Evolutionary conservation across 2,113 vertebrate genomes (phyloP).

Genomic region (Crotalus horridus): DNA sequence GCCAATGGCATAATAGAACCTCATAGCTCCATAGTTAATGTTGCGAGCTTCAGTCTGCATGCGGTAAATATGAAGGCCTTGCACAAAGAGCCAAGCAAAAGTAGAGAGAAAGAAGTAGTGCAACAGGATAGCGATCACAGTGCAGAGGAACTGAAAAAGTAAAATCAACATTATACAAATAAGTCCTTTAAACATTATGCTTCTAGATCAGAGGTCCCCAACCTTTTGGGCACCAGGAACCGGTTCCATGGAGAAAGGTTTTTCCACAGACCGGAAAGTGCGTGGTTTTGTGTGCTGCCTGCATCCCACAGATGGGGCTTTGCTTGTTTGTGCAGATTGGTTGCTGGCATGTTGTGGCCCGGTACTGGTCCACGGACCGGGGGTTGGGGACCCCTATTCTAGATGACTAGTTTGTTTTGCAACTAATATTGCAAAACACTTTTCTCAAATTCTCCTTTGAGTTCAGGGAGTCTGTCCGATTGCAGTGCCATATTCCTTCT

Average conservation of each 20-base stretch:
- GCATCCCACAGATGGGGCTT: too few relatives aligned
- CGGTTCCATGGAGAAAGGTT: too few relatives aligned
- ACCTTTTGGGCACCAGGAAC: too few relatives aligned
- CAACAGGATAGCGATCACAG: constrained; percentile 91
- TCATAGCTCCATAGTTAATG: constrained; percentile 94
- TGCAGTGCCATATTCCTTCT: neutral
- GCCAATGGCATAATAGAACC: constrained; percentile 96
- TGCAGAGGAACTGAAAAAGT: constrained; percentile 86
- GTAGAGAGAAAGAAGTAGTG: constrained; percentile 97
- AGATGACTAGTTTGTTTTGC: neutral
- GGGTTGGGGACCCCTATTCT: too few relatives aligned
- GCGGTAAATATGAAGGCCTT: constrained; percentile 94
- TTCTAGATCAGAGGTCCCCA: neutral
- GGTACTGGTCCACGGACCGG: too few relatives aligned
- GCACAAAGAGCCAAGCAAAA: constrained; percentile 95
- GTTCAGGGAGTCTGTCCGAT: neutral
- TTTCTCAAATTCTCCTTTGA: neutral
- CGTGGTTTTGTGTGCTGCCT: too few relatives aligned
- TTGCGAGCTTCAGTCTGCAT: constrained; percentile 95
- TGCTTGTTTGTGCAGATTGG: too few relatives aligned
- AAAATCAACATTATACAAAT: constrained; percentile 22
- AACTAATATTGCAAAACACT: neutral
- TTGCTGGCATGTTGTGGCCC: too few relatives aligned
- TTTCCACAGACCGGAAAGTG: too few relatives aligned
- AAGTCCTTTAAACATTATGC: neutral